Conservation (phyloP, 2,888 invertebrate genomes). For the Drosophila greeni region DNA sequence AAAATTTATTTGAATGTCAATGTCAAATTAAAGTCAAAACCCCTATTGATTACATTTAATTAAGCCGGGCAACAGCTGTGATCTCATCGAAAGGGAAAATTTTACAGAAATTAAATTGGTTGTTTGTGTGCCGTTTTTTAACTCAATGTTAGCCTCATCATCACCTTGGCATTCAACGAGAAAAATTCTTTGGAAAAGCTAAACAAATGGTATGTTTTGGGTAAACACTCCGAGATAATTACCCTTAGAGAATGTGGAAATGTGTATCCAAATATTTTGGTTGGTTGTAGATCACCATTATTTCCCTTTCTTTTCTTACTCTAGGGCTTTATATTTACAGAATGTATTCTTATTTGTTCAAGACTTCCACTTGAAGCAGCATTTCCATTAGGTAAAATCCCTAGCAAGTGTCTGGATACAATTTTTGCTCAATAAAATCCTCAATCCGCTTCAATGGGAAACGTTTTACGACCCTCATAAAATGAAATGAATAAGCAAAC, state of each 20-base stretch:
- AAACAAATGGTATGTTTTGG: conserved; percentile 19
- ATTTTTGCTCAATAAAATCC: conserved; percentile 28
- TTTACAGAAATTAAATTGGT: conserved; percentile 12
- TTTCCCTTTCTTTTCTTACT: neutral
- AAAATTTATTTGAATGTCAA: conserved; percentile 64
- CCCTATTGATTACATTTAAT: conserved; percentile 53
- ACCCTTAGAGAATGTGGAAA: conserved; percentile 1
- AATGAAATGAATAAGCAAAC: conserved; percentile 34
- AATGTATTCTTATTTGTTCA: conserved; percentile 19
- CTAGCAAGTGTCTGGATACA: conserved; percentile 14
- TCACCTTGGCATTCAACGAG: conserved; percentile 23
- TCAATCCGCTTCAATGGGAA: conserved; percentile 28
- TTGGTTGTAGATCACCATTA: neutral
- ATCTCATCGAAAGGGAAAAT: conserved; percentile 36
- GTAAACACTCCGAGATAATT: conserved; percentile 7
- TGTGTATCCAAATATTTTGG: conserved; percentile 2
- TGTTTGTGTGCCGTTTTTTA: conserved; percentile 1
- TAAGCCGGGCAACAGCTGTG: conserved; percentile 38
- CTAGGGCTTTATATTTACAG: neutral
- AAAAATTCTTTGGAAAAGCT: conserved; percentile 2
- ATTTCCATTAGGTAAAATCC: conserved; percentile 32
- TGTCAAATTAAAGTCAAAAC: conserved; percentile 67
- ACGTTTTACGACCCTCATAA: conserved; percentile 35
- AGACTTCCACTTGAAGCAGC: conserved; percentile 14
- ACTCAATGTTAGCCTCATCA: neutral